Base-by-base conservation (phyloP, 1,140 invertebrate genomes). In the Heterodera carotae region DNA sequence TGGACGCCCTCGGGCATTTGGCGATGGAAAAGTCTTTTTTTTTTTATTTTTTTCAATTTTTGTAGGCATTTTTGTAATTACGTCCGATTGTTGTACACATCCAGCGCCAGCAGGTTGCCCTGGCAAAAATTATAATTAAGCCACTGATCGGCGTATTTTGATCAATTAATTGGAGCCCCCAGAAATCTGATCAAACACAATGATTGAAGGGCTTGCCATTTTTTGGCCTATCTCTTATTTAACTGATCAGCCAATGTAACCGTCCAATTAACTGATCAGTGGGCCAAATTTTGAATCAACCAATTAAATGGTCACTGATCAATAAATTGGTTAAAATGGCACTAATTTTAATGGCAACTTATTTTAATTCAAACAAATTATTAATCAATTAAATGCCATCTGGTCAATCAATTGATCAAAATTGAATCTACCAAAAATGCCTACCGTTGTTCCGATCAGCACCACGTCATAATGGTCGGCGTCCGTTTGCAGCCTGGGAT, bases 11-110 rank as follows among this genome's bases (percentile, higher is more conserved):
- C 80, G 33, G 80, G 68, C 68, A 82, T 81, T 5, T 81, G 62
- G 33, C 80, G 60, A 79, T 82, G 80, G 62, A 81, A 81, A 5
- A 81, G 29, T 3, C 78, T 81, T 74, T 82, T 81, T 56, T 56
- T 56, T 22, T 12, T 22, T 1, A 15, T 22, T 56, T 56, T n/a
- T 2, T 18, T 56, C 22, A 53, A 15, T 53, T 53, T 22, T n/a
- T 56, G 22, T n/a, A n/a, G n/a, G n/a, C n/a, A n/a, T n/a, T n/a
- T 5, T 56, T 56, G 15, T 22, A 56, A n/a, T n/a, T 56, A 56
- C 48, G 48, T 56, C 1, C 48, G 48, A 60, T 81, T 81, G 31
- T 82, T 82, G 56, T 70, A 82, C 25, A 81, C 74, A 70, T 81
- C 80, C 27, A 72, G 77, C 60, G 78, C 78, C 27, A 56, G 36